Conservation (phyloP, 2,113 vertebrate species). For the Oryctolagus cuniculus region DNA sequence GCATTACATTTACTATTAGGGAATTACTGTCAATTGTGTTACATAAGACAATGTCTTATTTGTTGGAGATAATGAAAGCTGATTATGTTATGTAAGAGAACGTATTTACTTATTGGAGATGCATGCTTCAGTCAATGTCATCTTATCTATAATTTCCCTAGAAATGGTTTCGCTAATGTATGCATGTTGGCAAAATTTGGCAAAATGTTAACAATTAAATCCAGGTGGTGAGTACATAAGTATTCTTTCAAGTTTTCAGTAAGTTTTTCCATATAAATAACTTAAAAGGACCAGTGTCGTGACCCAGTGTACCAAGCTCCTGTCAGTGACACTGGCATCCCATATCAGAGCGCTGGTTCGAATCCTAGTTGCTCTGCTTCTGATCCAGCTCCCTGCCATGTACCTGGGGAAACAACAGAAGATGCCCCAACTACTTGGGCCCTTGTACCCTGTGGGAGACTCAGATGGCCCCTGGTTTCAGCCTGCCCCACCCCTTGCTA, state of each 20-base stretch:
- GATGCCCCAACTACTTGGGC: too few relatives aligned
- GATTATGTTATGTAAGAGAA: constrained; percentile 9
- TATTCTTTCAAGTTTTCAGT: constrained; percentile 49
- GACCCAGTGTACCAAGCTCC: too few relatives aligned
- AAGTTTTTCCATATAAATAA: background rate
- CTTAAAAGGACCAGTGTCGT: too few relatives aligned
- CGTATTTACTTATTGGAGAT: constrained; percentile 24
- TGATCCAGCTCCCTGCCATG: too few relatives aligned
- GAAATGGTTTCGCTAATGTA: constrained; percentile 27
- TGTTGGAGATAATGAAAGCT: background rate
- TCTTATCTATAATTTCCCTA: constrained; percentile 16
- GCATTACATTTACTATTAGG: background rate
- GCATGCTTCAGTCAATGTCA: background rate
- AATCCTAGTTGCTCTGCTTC: too few relatives aligned
- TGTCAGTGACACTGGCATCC: too few relatives aligned
- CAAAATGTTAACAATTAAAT: constrained; percentile 37
- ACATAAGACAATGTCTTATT: constrained; percentile 8
- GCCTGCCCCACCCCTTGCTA: too few relatives aligned
- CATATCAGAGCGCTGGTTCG: too few relatives aligned
- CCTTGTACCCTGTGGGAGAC: too few relatives aligned
- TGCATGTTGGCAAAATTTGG: constrained; percentile 11
- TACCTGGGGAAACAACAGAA: too few relatives aligned
- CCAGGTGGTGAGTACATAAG: background rate
- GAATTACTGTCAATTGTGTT: constrained; percentile 1
- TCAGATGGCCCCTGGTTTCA: too few relatives aligned